Conservation (phyloP, 2,113 vertebrate genomes). For the Brienomyrus brachyistius region DNA sequence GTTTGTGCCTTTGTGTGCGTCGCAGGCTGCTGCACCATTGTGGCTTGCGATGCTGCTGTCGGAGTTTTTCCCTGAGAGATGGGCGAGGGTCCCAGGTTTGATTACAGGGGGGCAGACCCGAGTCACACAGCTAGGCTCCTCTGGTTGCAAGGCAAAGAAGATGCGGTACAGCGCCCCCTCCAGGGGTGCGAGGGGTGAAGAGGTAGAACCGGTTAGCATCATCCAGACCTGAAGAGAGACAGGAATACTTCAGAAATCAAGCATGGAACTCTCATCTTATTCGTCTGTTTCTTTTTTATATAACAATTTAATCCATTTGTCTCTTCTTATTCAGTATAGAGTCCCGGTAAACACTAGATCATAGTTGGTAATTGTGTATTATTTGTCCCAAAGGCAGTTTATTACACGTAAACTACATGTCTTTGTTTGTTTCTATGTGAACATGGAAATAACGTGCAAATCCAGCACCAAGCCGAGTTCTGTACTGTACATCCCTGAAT, state of each 20-base stretch:
- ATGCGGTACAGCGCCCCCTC: conserved; percentile 65
- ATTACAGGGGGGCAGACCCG: conserved; percentile 41
- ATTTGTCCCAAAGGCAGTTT: background rate
- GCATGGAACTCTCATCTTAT: background rate
- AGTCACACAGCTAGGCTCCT: conserved; percentile 43
- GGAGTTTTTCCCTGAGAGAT: background rate
- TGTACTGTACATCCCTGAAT: background rate
- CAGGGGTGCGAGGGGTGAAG: conserved; percentile 62
- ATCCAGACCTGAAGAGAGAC: conserved; percentile 63
- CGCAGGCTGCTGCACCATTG: background rate
- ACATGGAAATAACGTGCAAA: background rate
- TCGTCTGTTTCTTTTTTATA: background rate
- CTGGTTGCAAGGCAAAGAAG: conserved; percentile 64
- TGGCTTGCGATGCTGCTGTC: background rate
- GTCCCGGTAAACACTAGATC: background rate
- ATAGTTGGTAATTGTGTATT: background rate
- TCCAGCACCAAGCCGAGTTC: background rate
- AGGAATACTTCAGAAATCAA: background rate
- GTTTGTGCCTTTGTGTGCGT: background rate
- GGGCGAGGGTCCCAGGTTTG: background rate
- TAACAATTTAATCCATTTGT: background rate
- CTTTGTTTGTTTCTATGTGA: background rate
- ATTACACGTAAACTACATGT: background rate
- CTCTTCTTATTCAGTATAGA: background rate
- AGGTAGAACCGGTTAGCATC: conserved; percentile 67